phyloP scores from a whole-genome alignment of 2,888 invertebrate genomes.

The Dasysyrphus albostriatus region DNA sequence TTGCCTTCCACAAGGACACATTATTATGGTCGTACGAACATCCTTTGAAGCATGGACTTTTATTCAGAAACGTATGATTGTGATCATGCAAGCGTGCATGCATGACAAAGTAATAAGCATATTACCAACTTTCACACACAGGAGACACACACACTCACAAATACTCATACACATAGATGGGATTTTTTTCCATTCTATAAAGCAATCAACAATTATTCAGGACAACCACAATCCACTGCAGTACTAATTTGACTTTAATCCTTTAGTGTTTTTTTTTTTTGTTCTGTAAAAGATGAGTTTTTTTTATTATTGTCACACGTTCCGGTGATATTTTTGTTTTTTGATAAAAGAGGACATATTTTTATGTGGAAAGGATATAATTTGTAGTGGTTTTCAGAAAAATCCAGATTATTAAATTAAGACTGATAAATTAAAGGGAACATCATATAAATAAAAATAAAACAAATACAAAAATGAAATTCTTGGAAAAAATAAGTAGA shows the following conservation, averaged over 20 bases:
- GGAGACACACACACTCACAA: neutral
- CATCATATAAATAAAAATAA: neutral
- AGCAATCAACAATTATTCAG: constrained; percentile 62
- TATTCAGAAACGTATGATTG: constrained; percentile 30
- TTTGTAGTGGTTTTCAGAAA: neutral
- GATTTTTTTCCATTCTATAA: neutral
- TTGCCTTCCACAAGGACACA: constrained; percentile 49
- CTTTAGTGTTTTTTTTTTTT: constrained; percentile 50
- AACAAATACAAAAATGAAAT: neutral
- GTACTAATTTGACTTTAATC: constrained; percentile 68
- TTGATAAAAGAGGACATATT: neutral
- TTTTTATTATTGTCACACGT: constrained; percentile 27
- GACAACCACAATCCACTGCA: constrained; percentile 60
- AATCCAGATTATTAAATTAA: neutral
- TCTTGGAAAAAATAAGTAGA: too few relatives aligned
- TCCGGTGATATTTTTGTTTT: neutral
- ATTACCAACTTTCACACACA: constrained; percentile 1
- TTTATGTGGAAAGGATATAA: neutral
- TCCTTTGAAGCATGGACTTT: constrained; percentile 32
- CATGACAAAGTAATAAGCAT: constrained; percentile 61
- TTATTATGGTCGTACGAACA: constrained; percentile 10
- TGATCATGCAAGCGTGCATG: constrained; percentile 47
- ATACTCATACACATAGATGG: neutral
- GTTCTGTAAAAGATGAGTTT: constrained; percentile 15
- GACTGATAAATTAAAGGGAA: too few relatives aligned